Evolutionary conservation across 2,113 vertebrate genomes (phyloP).

Genomic region (Rattus rattus): DNA sequence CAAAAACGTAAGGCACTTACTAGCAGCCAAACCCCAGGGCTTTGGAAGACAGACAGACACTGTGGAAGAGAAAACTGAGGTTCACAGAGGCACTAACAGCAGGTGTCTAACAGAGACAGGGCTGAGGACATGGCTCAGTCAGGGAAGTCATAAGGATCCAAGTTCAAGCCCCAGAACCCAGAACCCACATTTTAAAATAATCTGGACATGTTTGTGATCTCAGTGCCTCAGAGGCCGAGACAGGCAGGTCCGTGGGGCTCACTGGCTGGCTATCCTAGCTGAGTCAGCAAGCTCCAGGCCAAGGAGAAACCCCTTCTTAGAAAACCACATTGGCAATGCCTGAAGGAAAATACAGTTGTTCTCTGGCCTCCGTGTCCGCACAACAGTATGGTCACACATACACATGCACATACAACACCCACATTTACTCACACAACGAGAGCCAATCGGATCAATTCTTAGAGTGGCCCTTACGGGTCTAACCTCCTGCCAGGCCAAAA

Average conservation of each 20-base stretch:
- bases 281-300: no score
- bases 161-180: not conserved
- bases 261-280: not conserved
- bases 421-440: not conserved
- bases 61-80: not conserved
- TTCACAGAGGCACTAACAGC: not conserved
- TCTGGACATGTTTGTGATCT: not conserved
- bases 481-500: not conserved
- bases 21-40: not conserved
- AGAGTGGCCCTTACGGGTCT: not conserved
- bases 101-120: not conserved
- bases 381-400: no score
- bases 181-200: not conserved
- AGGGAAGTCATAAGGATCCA: not conserved
- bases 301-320: not conserved
- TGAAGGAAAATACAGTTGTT: not conserved
- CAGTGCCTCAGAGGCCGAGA: not conserved
- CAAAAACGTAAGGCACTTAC: not conserved
- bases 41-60: not conserved
- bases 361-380: not conserved
- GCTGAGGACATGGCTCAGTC: not conserved
- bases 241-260: no score
- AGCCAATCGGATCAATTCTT: fast-evolving
- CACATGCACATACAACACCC: not conserved
- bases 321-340: not conserved